Conservation (phyloP, 2,888 invertebrate genomes). For the Dasysyrphus tricinctus region DNA sequence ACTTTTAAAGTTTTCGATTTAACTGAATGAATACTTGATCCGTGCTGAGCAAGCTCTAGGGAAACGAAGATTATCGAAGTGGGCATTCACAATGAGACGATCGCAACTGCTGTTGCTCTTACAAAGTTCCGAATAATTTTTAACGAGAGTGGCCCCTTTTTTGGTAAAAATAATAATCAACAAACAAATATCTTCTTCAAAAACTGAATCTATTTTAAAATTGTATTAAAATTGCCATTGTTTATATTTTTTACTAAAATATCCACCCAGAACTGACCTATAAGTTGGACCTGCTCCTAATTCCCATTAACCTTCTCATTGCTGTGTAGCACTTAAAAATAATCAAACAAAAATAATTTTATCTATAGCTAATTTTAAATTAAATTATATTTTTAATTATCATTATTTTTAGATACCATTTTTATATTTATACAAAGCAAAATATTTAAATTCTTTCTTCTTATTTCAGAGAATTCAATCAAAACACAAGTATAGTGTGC, state of each 20-base stretch:
- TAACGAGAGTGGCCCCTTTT: too few relatives aligned
- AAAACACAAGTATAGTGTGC: constrained; percentile 62
- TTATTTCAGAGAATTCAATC: constrained; percentile 48
- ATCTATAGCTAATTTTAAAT: not conserved
- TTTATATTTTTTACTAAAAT: not conserved
- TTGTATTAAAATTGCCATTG: too few relatives aligned
- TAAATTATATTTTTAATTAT: constrained; percentile 16
- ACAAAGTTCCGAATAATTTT: too few relatives aligned
- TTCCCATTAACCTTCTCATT: not conserved
- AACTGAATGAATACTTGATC: too few relatives aligned
- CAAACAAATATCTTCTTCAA: too few relatives aligned
- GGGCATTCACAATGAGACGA: too few relatives aligned
- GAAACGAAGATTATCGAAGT: too few relatives aligned
- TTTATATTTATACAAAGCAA: constrained; percentile 16
- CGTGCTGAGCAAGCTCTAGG: too few relatives aligned
- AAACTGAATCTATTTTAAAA: too few relatives aligned
- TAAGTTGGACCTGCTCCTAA: not conserved
- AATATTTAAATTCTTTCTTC: constrained; percentile 17
- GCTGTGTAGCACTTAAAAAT: not conserved
- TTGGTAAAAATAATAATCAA: too few relatives aligned
- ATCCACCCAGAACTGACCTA: constrained; percentile 1
- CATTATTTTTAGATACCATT: constrained; percentile 38
- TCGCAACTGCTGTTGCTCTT: too few relatives aligned
- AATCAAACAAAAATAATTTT: not conserved
- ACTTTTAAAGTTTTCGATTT: too few relatives aligned